Conservation (phyloP, 2,888 invertebrate genomes). For the Abscondita cerata region DNA sequence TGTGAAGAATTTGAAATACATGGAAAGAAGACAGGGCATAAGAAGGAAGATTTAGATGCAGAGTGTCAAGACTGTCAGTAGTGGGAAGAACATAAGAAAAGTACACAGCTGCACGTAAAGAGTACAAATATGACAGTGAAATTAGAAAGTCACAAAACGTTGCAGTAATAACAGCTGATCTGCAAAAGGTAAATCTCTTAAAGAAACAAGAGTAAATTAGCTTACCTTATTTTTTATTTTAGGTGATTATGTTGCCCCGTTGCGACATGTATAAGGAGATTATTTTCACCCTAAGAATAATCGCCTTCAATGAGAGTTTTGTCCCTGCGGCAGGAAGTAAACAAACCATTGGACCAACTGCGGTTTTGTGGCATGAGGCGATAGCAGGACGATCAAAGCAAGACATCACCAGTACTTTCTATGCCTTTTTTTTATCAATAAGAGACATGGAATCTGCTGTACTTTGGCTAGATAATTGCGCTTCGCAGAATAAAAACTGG, state of each 20-base stretch:
- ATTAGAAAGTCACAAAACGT: background rate
- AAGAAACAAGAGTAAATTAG: too few relatives aligned
- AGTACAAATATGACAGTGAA: background rate
- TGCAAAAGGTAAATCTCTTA: conserved; percentile 24
- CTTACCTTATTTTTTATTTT: background rate
- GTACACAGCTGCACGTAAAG: conserved; percentile 3
- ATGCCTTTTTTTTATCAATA: conserved; percentile 25
- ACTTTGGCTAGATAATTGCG: conserved; percentile 35
- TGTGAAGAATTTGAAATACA: conserved; percentile 29
- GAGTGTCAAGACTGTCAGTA: too few relatives aligned
- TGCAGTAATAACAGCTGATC: conserved; percentile 16
- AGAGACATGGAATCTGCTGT: conserved; percentile 25
- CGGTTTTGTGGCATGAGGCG: conserved; percentile 25
- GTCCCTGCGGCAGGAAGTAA: background rate
- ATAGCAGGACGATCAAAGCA: conserved; percentile 14
- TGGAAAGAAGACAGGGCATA: conserved; percentile 13
- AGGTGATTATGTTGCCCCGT: conserved; percentile 15
- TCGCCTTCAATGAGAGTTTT: conserved; percentile 15
- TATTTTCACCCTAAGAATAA: conserved; percentile 13
- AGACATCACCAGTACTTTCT: conserved; percentile 32
- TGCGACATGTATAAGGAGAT: conserved; percentile 22
- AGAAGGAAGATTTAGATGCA: conserved; percentile 15
- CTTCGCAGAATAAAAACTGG: conserved; percentile 37
- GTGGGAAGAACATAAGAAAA: conserved; percentile 10
- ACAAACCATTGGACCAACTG: background rate